Evolutionary conservation across 37 sponge, comb jelly and placozoan species (phyloP).

Genomic region (Crambe crambe): DNA sequence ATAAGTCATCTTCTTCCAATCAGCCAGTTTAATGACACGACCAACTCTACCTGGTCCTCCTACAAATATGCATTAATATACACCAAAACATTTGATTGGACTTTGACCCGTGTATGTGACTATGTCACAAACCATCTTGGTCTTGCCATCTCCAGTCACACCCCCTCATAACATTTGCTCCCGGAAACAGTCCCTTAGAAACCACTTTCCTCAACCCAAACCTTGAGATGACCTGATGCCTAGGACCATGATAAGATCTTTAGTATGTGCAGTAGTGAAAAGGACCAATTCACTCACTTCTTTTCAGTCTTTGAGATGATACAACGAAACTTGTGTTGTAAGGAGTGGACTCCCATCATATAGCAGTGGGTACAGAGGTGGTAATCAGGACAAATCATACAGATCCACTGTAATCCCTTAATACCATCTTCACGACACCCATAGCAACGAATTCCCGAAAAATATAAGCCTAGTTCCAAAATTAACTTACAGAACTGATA

Average conservation of each 20-base stretch:
- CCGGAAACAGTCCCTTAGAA: conserved; percentile 69
- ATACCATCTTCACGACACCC: background rate
- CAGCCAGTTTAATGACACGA: conserved; percentile 22
- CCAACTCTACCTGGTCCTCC: conserved; percentile 56
- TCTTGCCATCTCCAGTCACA: conserved; percentile 85
- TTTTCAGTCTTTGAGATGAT: conserved; percentile 5
- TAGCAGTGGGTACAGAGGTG: conserved; percentile 85
- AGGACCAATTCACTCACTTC: background rate
- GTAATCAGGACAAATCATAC: conserved; percentile 76
- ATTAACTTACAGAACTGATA: too few species aligned
- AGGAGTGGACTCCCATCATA: conserved; percentile 68
- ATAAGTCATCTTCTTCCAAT: conserved; percentile 51
- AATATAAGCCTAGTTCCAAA: too few species aligned
- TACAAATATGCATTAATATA: background rate
- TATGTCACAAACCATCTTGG: conserved; percentile 88
- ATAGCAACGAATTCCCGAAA: conserved; percentile 2
- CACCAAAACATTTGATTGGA: too few species aligned
- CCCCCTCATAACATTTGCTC: conserved; percentile 82
- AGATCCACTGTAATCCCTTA: conserved; percentile 62
- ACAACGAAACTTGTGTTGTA: conserved; percentile 65
- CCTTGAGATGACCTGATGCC: conserved; percentile 35
- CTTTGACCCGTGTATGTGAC: too few species aligned
- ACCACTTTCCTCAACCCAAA: background rate
- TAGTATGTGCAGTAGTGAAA: background rate
- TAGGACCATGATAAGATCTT: background rate